Conservation (phyloP, 1,140 invertebrate genomes). For the Mylabris phalerata region DNA sequence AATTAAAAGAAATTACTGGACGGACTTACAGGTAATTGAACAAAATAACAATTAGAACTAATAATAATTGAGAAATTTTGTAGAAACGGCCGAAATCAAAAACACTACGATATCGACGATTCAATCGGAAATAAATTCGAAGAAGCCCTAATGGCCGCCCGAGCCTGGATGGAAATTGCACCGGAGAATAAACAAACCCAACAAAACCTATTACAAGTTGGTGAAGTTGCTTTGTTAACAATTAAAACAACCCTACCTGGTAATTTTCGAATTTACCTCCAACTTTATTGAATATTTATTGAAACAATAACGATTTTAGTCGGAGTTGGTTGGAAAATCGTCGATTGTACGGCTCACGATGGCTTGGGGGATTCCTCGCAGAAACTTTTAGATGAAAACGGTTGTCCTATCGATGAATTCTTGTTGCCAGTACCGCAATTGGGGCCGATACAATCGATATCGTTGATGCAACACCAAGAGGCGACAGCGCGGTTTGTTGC, state of each 20-base stretch:
- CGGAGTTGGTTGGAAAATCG: slow-evolving; percentile 61
- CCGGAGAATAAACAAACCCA: slow-evolving; percentile 44
- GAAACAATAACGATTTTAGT: slow-evolving; percentile 40
- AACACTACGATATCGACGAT: slow-evolving; percentile 21
- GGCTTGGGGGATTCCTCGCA: slow-evolving; percentile 63
- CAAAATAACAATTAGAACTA: background rate
- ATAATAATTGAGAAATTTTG: no score
- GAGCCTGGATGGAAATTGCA: slow-evolving; percentile 65
- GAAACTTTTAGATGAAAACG: slow-evolving; percentile 59
- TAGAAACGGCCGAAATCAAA: slow-evolving; percentile 29
- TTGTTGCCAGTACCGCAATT: slow-evolving; percentile 49
- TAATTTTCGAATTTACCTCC: slow-evolving; percentile 28
- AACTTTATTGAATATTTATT: background rate
- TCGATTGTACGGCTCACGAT: slow-evolving; percentile 67
- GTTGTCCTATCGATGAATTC: slow-evolving; percentile 62
- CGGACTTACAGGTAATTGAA: no score
- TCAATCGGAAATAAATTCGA: slow-evolving; percentile 16
- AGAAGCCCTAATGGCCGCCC: slow-evolving; percentile 43
- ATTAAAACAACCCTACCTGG: slow-evolving; percentile 62
- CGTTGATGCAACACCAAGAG: slow-evolving; percentile 51
- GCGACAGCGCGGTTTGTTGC: slow-evolving; percentile 61
- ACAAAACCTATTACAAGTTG: slow-evolving; percentile 54
- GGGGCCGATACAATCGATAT: slow-evolving; percentile 33
- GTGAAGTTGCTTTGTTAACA: slow-evolving; percentile 60
- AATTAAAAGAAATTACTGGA: background rate